A percentile compares a stretch with the other conserved stretches of the same genome.
phyloP scores from a whole-genome alignment of 2,888 invertebrate species.

The Bhutanitis thaidina region DNA sequence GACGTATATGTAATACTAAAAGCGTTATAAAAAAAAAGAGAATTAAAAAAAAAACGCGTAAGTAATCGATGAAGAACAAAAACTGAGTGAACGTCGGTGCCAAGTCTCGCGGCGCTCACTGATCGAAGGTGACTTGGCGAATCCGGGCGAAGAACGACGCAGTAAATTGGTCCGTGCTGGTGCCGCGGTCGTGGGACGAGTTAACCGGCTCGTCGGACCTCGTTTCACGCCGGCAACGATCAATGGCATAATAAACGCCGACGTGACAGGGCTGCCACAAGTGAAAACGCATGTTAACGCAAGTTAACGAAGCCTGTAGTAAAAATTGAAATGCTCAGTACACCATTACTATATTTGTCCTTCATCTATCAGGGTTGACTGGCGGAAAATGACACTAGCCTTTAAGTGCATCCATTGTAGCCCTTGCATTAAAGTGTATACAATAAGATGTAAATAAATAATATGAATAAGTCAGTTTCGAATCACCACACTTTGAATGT shows the following conservation, averaged over 20 bases:
- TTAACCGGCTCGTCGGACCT: slow-evolving; percentile 24
- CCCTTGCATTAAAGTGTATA: too few relatives aligned
- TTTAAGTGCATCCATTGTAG: too few relatives aligned
- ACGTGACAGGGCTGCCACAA: slow-evolving; percentile 30
- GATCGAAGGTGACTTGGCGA: slow-evolving; percentile 16
- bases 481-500: too few relatives aligned
- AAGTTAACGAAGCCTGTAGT: too few relatives aligned
- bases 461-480: too few relatives aligned
- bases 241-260: slow-evolving; percentile 28
- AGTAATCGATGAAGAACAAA: neutral
- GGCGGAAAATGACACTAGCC: too few relatives aligned
- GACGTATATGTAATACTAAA: too few relatives aligned
- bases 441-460: neutral
- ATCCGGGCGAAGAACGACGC: slow-evolving; percentile 6
- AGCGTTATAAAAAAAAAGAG: too few relatives aligned
- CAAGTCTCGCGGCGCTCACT: neutral
- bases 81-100: slow-evolving; percentile 2
- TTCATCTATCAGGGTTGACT: too few relatives aligned
- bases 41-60: neutral
- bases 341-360: too few relatives aligned
- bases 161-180: slow-evolving; percentile 1
- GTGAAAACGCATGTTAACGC: too few relatives aligned
- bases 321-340: too few relatives aligned
- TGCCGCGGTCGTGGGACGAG: slow-evolving; percentile 7
- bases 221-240: slow-evolving; percentile 34